Evolutionary conservation across 1,140 invertebrate species (phyloP).

Genomic region (Tetraneura akinire): DNA sequence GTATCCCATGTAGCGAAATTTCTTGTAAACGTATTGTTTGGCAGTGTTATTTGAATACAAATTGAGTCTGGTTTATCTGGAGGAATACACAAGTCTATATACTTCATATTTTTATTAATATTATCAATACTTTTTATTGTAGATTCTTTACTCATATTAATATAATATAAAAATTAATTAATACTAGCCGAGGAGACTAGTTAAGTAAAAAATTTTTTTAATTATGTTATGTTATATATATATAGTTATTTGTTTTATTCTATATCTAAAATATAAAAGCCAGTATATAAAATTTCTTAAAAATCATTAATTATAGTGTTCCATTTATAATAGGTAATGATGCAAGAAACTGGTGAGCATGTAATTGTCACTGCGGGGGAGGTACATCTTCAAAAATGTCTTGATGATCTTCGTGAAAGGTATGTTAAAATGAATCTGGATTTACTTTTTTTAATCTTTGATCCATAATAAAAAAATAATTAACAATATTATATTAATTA

Average conservation of each 20-base stretch:
- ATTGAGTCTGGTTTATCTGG: background rate
- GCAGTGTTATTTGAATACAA: background rate
- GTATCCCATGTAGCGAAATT: conserved; percentile 13
- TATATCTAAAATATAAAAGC: no score
- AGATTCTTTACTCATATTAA: no score
- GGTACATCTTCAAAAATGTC: conserved; percentile 94
- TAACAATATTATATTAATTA: background rate
- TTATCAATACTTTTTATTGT: no score
- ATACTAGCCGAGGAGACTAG: no score
- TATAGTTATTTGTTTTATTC: no score
- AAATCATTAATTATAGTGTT: background rate
- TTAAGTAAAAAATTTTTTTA: no score
- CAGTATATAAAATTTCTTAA: no score
- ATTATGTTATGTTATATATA: no score
- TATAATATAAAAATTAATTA: no score
- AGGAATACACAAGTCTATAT: background rate
- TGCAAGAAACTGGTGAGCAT: conserved; percentile 94
- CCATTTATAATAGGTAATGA: conserved; percentile 63
- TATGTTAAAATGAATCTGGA: no score
- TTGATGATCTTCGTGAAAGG: conserved; percentile 76
- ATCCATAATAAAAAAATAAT: no score
- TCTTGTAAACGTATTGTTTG: background rate
- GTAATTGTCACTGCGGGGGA: conserved; percentile 96
- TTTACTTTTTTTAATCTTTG: no score
- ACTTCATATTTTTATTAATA: background rate